Evolutionary conservation across 2,113 vertebrate species (phyloP).

Genomic region (Daubentonia madagascariensis): DNA sequence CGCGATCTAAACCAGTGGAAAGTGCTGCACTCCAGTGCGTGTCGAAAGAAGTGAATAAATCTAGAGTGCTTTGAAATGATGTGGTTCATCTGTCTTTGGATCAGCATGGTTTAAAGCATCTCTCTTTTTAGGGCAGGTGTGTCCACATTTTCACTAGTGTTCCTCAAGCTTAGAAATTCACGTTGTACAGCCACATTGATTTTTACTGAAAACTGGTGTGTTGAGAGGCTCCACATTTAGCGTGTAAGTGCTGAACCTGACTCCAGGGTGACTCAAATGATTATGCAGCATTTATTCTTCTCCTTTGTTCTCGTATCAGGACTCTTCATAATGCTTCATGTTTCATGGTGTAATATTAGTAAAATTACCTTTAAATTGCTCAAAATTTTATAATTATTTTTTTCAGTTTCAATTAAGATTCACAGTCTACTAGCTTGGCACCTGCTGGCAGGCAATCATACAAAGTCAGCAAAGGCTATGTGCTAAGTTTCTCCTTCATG

Average conservation of each 20-base stretch:
- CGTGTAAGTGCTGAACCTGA: background rate
- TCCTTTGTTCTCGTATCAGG: conserved; percentile 2
- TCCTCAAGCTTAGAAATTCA: background rate
- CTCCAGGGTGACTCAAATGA: background rate
- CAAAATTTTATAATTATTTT: conserved; percentile 49
- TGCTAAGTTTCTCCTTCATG: background rate
- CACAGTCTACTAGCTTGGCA: background rate
- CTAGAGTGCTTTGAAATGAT: background rate
- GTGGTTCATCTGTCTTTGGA: background rate
- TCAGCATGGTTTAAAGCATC: background rate
- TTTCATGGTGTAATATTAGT: conserved; percentile 14
- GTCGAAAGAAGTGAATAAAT: background rate
- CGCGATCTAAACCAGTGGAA: background rate
- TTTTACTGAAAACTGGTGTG: background rate
- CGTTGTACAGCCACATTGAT: background rate
- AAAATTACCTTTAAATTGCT: conserved; percentile 34
- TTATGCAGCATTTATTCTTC: background rate
- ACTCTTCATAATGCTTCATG: background rate
- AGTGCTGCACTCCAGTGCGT: background rate
- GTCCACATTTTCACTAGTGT: background rate
- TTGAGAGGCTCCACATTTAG: background rate
- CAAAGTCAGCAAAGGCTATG: background rate
- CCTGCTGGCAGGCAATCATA: conserved; percentile 37
- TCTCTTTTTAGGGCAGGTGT: background rate
- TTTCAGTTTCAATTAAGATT: conserved; percentile 44